A percentile compares a stretch with the other conserved stretches of the same genome.
phyloP scores from a whole-genome alignment of 2,113 vertebrate species.

The Zapus hudsonius region DNA sequence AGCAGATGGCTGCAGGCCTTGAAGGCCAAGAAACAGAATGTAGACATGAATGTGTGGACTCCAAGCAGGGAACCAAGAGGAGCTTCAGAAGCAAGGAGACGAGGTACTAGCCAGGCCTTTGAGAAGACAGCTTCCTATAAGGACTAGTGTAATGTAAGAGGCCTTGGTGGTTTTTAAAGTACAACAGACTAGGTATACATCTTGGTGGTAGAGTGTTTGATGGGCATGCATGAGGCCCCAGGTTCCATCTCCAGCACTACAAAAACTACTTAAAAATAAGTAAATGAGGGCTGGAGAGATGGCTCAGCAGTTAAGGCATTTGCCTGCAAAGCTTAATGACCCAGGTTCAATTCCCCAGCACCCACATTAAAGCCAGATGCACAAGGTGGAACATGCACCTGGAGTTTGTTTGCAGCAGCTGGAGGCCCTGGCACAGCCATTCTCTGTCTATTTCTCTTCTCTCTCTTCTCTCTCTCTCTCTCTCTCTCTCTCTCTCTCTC shows the following conservation, averaged over 20 bases:
- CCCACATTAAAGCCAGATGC: too few species aligned
- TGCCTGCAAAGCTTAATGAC: too few species aligned
- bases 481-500: too few species aligned
- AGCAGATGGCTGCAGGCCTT: neutral
- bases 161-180: neutral
- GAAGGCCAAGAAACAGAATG: constrained; percentile 17
- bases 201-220: neutral
- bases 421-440: too few species aligned
- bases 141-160: neutral
- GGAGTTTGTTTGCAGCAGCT: too few species aligned
- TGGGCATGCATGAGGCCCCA: neutral
- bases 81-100: neutral
- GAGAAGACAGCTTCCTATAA: neutral
- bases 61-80: neutral
- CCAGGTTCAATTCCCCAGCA: too few species aligned
- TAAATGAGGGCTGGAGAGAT: neutral
- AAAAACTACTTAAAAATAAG: neutral
- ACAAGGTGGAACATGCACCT: too few species aligned
- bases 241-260: neutral
- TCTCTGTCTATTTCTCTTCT: too few species aligned
- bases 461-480: too few species aligned
- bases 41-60: too few species aligned
- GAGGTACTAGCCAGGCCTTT: accelerated
- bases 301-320: too few species aligned
- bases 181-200: neutral